phyloP scores from a whole-genome alignment of 2,888 invertebrate species.

The Osedax fenrisi region DNA sequence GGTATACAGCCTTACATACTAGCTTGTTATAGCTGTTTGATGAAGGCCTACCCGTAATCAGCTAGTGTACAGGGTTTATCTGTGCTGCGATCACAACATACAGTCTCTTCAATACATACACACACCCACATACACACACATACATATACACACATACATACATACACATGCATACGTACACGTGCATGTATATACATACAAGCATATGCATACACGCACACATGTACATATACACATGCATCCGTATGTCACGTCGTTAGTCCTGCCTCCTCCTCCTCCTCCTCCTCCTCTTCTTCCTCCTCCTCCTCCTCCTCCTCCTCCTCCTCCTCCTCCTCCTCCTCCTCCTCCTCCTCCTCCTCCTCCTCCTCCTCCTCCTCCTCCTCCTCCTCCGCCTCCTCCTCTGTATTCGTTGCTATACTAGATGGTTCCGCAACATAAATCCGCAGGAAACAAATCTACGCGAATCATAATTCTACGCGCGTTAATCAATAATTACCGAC shows the following conservation, averaged over 20 bases:
- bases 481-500: too few relatives aligned
- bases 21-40: too few relatives aligned
- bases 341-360: constrained; percentile 12
- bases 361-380: constrained; percentile 20
- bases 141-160: neutral
- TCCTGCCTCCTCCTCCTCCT: neutral
- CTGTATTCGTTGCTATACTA: neutral
- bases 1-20: too few relatives aligned
- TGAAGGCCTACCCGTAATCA: too few relatives aligned
- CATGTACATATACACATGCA: neutral
- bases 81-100: too few relatives aligned
- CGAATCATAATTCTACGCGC: neutral
- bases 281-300: constrained; percentile 4
- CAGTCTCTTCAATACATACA: too few relatives aligned
- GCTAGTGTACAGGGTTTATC: too few relatives aligned
- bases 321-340: constrained; percentile 11
- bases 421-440: too few relatives aligned
- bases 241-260: neutral
- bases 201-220: neutral
- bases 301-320: constrained; percentile 16
- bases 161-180: neutral
- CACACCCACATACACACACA: neutral
- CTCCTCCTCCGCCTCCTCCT: constrained; percentile 12
- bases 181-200: neutral
- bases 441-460: neutral